phyloP scores from a whole-genome alignment of 2,888 invertebrate genomes.

The Lasiommata megera region DNA sequence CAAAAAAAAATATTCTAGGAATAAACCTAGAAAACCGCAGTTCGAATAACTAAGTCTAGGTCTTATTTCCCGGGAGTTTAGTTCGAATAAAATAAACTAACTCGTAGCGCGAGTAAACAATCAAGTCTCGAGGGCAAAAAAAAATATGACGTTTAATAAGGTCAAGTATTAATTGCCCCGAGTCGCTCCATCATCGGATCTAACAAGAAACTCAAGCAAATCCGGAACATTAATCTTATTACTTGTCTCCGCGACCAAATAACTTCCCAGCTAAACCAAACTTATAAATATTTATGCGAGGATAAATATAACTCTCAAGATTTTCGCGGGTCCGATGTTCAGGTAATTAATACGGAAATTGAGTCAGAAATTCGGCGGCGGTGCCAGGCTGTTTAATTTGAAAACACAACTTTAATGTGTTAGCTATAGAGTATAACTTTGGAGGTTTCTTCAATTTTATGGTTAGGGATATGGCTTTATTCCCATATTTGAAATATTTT shows the following conservation, averaged over 20 bases:
- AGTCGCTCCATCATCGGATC: constrained; percentile 26
- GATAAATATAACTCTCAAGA: constrained; percentile 42
- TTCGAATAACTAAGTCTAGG: too few species aligned
- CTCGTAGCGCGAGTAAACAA: too few species aligned
- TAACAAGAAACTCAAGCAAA: constrained; percentile 34
- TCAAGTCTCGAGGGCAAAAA: too few species aligned
- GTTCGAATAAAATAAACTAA: too few species aligned
- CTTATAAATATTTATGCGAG: constrained; percentile 43
- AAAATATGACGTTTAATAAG: too few species aligned
- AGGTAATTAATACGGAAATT: constrained; percentile 49
- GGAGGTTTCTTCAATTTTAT: background rate
- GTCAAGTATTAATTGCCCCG: too few species aligned
- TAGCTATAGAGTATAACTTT: background rate
- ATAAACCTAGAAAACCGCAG: too few species aligned
- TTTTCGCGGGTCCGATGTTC: constrained; percentile 40
- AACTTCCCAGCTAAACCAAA: constrained; percentile 31
- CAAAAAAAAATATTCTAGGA: too few species aligned
- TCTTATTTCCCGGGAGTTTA: too few species aligned
- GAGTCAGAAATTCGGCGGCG: constrained; percentile 19
- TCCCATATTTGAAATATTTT: constrained; percentile 2
- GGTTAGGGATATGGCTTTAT: background rate
- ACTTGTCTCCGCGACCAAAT: constrained; percentile 29
- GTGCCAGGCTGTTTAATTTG: constrained; percentile 17
- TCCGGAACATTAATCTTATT: constrained; percentile 36
- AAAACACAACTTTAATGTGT: background rate